These are phyloP conservation scores for Tribolium freemani DNA, from an alignment of 2,888 invertebrate genomes.

Conservation along the genomic window DNA sequence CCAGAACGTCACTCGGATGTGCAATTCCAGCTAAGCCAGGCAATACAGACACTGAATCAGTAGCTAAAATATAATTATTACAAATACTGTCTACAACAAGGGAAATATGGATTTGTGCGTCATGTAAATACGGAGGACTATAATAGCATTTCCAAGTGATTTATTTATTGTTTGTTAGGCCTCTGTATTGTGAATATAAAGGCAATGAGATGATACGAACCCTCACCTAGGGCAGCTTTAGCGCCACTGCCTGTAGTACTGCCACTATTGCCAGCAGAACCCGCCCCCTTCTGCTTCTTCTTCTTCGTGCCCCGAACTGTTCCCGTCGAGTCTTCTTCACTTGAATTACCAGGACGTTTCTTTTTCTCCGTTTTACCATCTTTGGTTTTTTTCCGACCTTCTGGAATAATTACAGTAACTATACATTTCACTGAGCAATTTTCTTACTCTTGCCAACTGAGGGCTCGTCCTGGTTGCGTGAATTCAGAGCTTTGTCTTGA, in stretches of 20 bases:
- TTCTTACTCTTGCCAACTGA: conserved; percentile 73
- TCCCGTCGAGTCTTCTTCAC: conserved; percentile 69
- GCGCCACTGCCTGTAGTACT: conserved; percentile 60
- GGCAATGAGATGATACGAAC: conserved; percentile 62
- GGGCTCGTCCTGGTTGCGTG: conserved; percentile 78
- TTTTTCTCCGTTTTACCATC: conserved; percentile 76
- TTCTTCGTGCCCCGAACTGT: conserved; percentile 64
- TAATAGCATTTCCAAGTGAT: background rate
- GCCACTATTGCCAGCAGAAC: conserved; percentile 57
- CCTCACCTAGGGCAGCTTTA: conserved; percentile 66
- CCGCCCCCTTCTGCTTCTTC: conserved; percentile 73
- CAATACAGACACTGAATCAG: conserved; percentile 66
- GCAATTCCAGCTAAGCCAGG: conserved; percentile 74
- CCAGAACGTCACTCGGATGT: conserved; percentile 90
- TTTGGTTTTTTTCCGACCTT: conserved; percentile 79
- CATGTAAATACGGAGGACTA: background rate
- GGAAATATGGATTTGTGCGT: background rate
- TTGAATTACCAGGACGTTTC: conserved; percentile 70
- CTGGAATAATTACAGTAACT: conserved; percentile 62
- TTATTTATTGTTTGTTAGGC: no score
- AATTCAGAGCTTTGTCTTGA: conserved; percentile 91
- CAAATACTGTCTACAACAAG: no score
- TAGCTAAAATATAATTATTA: conserved; percentile 53
- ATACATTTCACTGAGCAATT: background rate
- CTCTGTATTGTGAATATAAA: background rate